phyloP scores from a whole-genome alignment of 2,797 vertebrate genomes.

The Podarcis siculus region DNA sequence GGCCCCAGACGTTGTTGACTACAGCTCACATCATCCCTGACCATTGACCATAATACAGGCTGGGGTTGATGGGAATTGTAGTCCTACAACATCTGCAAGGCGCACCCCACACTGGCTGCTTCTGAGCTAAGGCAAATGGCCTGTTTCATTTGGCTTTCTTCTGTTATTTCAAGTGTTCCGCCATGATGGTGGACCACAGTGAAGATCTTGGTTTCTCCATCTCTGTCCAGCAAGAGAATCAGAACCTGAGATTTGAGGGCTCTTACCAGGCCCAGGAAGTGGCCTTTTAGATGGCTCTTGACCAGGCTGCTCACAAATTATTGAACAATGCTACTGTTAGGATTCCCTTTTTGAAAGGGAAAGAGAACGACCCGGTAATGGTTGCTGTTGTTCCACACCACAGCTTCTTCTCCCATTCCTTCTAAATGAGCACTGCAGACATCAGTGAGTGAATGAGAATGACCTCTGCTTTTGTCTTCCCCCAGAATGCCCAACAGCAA shows the following conservation, averaged over 20 bases:
- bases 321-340: not conserved
- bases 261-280: not conserved
- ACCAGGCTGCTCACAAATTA: not conserved
- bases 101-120: too few relatives aligned
- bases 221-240: too few relatives aligned
- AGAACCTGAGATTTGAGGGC: not conserved
- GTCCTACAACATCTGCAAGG: too few relatives aligned
- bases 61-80: too few relatives aligned
- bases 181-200: not conserved
- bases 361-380: not conserved
- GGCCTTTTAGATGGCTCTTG: not conserved
- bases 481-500: conserved; percentile 68
- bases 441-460: not conserved
- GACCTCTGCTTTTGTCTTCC: conserved; percentile 29
- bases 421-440: not conserved
- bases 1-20: too few relatives aligned
- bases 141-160: not conserved
- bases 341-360: not conserved
- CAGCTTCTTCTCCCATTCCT: not conserved
- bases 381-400: not conserved
- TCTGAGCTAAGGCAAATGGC: too few relatives aligned
- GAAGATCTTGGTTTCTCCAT: not conserved
- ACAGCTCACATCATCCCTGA: too few relatives aligned
- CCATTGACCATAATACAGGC: too few relatives aligned
- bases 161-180: not conserved